These are phyloP conservation scores for Brachyopa scutellaris DNA, from an alignment of 2,888 invertebrate species.

Conservation along the genomic window DNA sequence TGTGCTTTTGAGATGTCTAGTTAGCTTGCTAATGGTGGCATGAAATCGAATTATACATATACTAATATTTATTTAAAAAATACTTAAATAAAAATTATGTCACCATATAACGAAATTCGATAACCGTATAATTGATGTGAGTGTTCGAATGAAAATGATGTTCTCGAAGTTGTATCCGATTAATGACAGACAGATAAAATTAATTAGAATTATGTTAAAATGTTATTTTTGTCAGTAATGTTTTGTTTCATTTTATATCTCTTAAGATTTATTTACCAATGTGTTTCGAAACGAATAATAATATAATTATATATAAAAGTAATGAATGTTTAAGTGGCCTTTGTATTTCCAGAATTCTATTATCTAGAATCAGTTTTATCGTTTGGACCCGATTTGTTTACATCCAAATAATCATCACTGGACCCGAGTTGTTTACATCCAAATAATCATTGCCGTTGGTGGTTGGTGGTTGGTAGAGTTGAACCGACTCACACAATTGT, in stretches of 20 bases:
- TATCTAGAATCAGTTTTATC: no score
- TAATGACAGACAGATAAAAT: constrained; percentile 1
- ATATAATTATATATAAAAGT: no score
- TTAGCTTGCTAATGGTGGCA: background rate
- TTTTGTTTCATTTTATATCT: constrained; percentile 2
- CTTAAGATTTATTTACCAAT: constrained; percentile 4
- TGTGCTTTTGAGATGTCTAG: constrained; percentile 10
- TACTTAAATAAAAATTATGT: constrained; percentile 10
- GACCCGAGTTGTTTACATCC: no score
- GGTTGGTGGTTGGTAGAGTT: no score
- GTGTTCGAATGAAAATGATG: constrained; percentile 25
- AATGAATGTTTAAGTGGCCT: no score
- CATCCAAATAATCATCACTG: no score
- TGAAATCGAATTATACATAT: background rate
- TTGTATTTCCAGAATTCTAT: no score
- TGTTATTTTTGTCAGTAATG: constrained; percentile 18
- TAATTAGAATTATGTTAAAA: constrained; percentile 1
- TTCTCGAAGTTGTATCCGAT: constrained; percentile 25
- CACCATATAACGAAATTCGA: constrained; percentile 16
- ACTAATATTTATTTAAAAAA: constrained; percentile 18
- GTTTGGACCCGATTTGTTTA: no score
- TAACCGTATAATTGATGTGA: constrained; percentile 6
- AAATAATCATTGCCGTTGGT: no score
- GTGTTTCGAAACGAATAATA: constrained; percentile 14
- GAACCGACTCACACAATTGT: no score